Evolutionary conservation across 1,140 invertebrate genomes (phyloP).

Genomic region (Neodiprion fabricii): DNA sequence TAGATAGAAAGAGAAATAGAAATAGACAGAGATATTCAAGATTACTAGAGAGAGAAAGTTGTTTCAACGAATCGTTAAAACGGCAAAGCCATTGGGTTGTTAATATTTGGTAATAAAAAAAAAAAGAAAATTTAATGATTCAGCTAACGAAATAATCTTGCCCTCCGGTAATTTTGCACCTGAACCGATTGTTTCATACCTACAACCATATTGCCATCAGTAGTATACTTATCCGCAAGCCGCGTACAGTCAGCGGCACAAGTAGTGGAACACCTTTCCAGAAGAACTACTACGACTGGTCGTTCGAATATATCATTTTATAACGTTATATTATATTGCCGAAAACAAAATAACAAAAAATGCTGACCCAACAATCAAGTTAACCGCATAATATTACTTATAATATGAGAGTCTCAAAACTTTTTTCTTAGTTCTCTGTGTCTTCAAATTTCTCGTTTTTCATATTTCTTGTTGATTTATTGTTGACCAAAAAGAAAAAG

Average conservation of each 20-base stretch:
- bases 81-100: too few species aligned
- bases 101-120: neutral
- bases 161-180: too few species aligned
- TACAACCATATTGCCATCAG: too few species aligned
- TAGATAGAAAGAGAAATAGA: neutral
- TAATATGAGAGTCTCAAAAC: neutral
- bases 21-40: neutral
- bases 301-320: neutral
- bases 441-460: conserved; percentile 22
- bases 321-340: neutral
- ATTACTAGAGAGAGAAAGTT: neutral
- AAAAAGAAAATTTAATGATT: too few species aligned
- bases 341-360: neutral
- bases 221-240: neutral
- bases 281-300: neutral
- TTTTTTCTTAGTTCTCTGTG: conserved; percentile 24
- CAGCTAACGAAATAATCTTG: too few species aligned
- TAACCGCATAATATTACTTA: neutral
- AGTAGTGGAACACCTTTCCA: neutral
- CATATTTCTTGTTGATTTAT: conserved; percentile 39
- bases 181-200: too few species aligned
- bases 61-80: neutral
- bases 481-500: conserved; percentile 38
- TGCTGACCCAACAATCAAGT: neutral
- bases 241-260: neutral